Conservation (phyloP, 2,888 invertebrate genomes). For the Ditula angustiorana region DNA sequence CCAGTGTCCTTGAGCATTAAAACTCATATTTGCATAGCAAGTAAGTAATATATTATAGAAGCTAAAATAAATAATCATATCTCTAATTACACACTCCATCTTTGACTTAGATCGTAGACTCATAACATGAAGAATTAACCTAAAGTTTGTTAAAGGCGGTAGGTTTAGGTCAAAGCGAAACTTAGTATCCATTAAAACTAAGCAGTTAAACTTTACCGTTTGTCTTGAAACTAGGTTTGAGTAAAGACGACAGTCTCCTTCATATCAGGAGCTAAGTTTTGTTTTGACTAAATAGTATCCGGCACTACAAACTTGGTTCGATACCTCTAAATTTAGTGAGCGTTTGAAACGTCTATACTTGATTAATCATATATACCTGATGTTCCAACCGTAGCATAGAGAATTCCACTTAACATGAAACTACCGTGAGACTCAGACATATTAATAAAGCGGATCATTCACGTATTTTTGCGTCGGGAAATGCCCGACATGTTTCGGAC, state of each 20-base stretch:
- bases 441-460: too few relatives aligned
- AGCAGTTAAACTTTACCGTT: neutral
- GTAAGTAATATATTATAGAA: too few relatives aligned
- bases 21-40: too few relatives aligned
- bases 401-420: too few relatives aligned
- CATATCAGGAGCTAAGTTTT: constrained; percentile 19
- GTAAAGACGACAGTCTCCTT: neutral
- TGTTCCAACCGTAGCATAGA: neutral
- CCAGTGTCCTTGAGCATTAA: too few relatives aligned
- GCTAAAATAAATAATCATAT: too few relatives aligned
- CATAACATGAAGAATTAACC: neutral
- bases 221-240: neutral
- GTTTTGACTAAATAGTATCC: constrained; percentile 9
- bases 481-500: too few relatives aligned
- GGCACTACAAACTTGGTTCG: constrained; percentile 8
- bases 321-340: constrained; percentile 8
- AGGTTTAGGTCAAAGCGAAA: neutral
- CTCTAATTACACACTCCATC: too few relatives aligned
- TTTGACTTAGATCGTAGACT: too few relatives aligned
- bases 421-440: too few relatives aligned
- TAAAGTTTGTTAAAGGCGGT: neutral
- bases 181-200: neutral
- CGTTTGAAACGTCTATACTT: constrained; percentile 22
- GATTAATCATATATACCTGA: constrained; percentile 20
- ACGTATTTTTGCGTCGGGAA: too few relatives aligned